Evolutionary conservation across 92 coral and sea anemone genomes (phyloP), one percentile per base, ranked within the genome.

Genomic region (Meandrina meandrites): DNA sequence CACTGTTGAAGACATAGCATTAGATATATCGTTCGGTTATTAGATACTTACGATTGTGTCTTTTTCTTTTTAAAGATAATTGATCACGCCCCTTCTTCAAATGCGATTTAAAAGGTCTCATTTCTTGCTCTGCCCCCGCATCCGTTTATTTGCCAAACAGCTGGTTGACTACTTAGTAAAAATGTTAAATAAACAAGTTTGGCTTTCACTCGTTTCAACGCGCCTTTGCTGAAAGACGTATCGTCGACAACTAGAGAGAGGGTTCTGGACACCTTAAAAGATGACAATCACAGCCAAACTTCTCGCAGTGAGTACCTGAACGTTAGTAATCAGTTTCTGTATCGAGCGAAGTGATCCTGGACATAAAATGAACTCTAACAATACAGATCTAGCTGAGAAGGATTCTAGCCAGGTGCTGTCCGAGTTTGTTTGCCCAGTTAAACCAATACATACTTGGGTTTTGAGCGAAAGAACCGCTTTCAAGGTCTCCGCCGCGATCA

Each of bases 311-410:
- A 60, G 68, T 60, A 60, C 30, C 1, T 60, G 68, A 24, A 60
- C 68, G 27, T 60, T 60, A 60, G 22, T 60, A 22, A 60, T 27
- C 68, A n/a, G 68, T 60, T 24, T 1, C 7, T 60, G 30, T 60
- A 30, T 60, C 0, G 8, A 19, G 45, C 45, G 45, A 40, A 40
- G 45, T 40, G 45, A 2, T 40, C 1, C 21, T 17, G 40, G 8
- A 18, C 42, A 48, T 9, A 31, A 81, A 19, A 81, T 81, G 85
- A 81, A 42, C 66, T 68, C 30, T 10, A 81, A 21, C 45, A 40
- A 40, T 40, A 40, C 45, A 40, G 45, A 40, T 40, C 45, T 40
- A 6, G 2, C 45, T 40, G 45, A 2, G 45, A 40, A 40, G 37
- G 18, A 22, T 19, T 18, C 64, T 5, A 69, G 42, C 40, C 24